A percentile compares a stretch with the other conserved stretches of the same genome.
phyloP scores from a whole-genome alignment of 2,888 invertebrate genomes.

The Craniophora ligustri region DNA sequence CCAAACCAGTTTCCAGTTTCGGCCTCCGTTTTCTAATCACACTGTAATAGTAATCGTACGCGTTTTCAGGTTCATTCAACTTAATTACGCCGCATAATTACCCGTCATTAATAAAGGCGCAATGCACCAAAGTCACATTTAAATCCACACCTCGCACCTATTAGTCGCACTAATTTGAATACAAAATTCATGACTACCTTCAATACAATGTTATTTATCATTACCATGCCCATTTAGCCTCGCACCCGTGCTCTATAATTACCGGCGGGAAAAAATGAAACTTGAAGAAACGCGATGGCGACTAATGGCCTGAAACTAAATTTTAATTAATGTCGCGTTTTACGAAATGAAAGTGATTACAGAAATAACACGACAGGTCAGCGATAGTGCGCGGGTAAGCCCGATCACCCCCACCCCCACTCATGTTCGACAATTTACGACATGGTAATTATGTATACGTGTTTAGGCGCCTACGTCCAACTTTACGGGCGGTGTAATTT shows the following conservation, averaged over 20 bases:
- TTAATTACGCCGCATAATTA: conserved; percentile 61
- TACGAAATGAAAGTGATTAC: conserved; percentile 88
- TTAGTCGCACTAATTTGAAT: conserved; percentile 86
- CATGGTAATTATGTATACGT: conserved; percentile 84
- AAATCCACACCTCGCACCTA: conserved; percentile 81
- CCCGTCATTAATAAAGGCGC: conserved; percentile 73
- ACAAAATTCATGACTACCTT: conserved; percentile 85
- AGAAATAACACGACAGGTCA: conserved; percentile 85
- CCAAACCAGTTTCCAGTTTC: conserved; percentile 78
- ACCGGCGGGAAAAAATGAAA: conserved; percentile 83
- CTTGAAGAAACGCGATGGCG: conserved; percentile 86
- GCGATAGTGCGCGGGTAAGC: conserved; percentile 68
- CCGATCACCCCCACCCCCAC: conserved; percentile 68
- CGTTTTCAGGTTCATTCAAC: conserved; percentile 39
- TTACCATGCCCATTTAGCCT: conserved; percentile 85
- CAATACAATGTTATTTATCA: conserved; percentile 87
- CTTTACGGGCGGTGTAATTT: conserved; percentile 81
- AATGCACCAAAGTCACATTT: conserved; percentile 73
- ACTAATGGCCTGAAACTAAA: conserved; percentile 89
- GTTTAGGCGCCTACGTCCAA: conserved; percentile 76
- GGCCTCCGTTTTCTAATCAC: conserved; percentile 80
- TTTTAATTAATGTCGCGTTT: conserved; percentile 89
- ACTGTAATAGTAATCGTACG: conserved; percentile 67
- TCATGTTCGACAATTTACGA: conserved; percentile 84
- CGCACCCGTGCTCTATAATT: conserved; percentile 84